Base-by-base conservation (phyloP, 2,113 vertebrate species). In the Neodontobutis hainanensis region DNA sequence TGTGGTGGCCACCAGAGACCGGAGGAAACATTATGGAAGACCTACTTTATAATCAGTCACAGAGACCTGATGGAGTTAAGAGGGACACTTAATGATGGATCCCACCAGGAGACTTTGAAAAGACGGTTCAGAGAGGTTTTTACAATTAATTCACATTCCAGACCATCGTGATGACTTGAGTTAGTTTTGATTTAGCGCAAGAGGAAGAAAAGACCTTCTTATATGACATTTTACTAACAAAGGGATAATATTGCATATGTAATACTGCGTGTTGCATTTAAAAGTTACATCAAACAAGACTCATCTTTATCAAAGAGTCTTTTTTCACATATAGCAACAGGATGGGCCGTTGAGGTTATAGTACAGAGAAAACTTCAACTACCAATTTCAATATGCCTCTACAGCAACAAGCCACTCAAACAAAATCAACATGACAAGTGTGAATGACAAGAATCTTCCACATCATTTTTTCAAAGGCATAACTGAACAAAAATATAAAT, bases 351-450 rank as follows among this genome's bases (percentile, higher is more conserved):
- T 27, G 19, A 27, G 19, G 19, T 27, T 27, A 27, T 27, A 27
- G 38, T 40, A 40, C 38, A 51, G 10, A 11, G 49, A 8, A 51
- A 51, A 34, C 11, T 27, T 27, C 19, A 27, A 32, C 19, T 12
- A 16, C 14, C 11, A 38, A 38, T 11, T 36, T 50, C 36, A 58
- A 56, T 65, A 38, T 43, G 59, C 6, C 14, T 48, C 9, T 44
- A 45, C 57, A 51, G 2, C 71, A 82, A 85, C 73, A 63, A 61
- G 32, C 48, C 36, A 43, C 45, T 81, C 47, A 59, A 49, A 56
- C 32, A 61, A 9, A 19, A 78, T 72, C 49, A 68, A 32, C 11
- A 15, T 52, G 61, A 65, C 47, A 42, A 9, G 34, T 15, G 52
- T 63, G 42, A 55, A 74, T 78, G 61, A 77, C 53, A 65, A 40